phyloP scores from a whole-genome alignment of 1,140 invertebrate species.

The Brachionus rotundiformis region DNA sequence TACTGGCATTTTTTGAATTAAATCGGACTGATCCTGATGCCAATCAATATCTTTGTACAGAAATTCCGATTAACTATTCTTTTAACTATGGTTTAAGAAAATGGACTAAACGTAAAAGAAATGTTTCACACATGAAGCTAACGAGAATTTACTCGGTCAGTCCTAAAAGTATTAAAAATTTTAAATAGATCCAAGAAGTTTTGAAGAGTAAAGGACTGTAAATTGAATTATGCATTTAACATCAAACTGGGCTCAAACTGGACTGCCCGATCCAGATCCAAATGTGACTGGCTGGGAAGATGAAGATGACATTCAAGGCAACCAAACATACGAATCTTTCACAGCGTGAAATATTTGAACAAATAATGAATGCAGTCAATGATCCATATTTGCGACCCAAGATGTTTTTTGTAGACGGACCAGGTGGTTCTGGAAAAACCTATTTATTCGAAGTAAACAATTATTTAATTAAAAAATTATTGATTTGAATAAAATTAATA shows the following conservation, averaged over 20 bases:
- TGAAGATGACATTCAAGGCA: not conserved
- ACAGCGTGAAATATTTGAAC: not conserved
- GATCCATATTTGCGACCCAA: not conserved
- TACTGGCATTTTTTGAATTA: too few species aligned
- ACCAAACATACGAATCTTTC: not conserved
- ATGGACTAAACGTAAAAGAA: not conserved
- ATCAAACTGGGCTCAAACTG: not conserved
- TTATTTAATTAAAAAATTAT: too few species aligned
- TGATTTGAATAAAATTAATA: not conserved
- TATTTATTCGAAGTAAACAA: constrained; percentile 57
- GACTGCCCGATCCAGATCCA: not conserved
- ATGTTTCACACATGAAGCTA: not conserved
- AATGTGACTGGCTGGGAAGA: not conserved
- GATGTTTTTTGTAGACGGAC: constrained; percentile 56
- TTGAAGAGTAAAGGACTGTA: not conserved
- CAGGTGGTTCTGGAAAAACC: constrained; percentile 60
- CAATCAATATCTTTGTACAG: not conserved
- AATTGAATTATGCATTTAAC: not conserved
- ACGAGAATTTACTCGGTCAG: not conserved
- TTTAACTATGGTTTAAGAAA: not conserved
- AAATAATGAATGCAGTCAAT: not conserved
- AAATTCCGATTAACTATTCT: not conserved
- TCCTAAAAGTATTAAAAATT: not conserved
- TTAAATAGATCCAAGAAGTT: not conserved
- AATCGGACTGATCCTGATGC: not conserved